phyloP scores from a whole-genome alignment of 2,113 vertebrate genomes.

The Silurus glanis region DNA sequence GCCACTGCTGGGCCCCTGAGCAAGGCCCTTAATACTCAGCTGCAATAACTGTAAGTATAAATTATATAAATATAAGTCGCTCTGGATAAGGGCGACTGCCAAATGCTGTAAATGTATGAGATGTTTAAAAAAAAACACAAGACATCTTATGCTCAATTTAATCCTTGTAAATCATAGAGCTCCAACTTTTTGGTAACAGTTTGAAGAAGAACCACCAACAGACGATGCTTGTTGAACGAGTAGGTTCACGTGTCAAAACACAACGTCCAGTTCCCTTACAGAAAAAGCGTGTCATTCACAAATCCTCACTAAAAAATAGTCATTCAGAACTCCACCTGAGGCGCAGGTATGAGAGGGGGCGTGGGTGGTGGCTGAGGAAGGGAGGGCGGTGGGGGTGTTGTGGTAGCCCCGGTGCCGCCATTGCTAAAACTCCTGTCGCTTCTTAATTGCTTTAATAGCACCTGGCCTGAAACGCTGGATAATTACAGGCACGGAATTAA shows the following conservation, averaged over 20 bases:
- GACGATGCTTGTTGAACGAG: background rate
- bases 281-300: background rate
- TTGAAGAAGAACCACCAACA: no score
- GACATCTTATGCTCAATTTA: no score
- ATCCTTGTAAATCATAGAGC: no score
- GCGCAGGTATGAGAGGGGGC: background rate
- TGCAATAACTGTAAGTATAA: no score
- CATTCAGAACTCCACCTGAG: conserved; percentile 17
- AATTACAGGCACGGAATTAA: conserved; percentile 75
- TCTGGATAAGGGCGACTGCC: no score
- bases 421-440: conserved; percentile 65
- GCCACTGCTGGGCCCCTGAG: no score
- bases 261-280: background rate
- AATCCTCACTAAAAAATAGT: background rate
- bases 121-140: no score
- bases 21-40: no score
- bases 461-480: conserved; percentile 76
- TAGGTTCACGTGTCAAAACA: background rate
- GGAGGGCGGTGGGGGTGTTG: background rate
- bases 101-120: no score
- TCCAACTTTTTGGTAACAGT: no score
- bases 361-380: background rate
- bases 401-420: conserved; percentile 28
- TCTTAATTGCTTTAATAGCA: conserved; percentile 80
- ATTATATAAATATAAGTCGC: no score